Base-by-base conservation (phyloP, 2,113 vertebrate species). In the Edolisoma coerulescens region DNA sequence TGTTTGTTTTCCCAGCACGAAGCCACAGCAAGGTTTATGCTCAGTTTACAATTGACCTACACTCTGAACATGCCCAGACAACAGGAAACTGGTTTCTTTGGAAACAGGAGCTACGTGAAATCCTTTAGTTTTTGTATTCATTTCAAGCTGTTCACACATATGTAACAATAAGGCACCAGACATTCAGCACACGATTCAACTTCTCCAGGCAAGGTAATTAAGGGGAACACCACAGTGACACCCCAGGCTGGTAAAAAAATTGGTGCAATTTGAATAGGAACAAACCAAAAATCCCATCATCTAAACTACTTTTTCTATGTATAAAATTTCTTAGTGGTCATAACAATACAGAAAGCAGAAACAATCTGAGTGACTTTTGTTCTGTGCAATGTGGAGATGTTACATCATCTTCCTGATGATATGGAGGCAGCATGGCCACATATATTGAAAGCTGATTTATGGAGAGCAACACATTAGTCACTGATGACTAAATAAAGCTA, bases 51-150 rank as follows among this genome's bases (percentile, higher is more conserved):
- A 92, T 90, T 96, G 95, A 96, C 94, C 79, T 92, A 82, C 56
- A 61, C 85, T 78, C 80, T 50, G 93, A 98, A 97, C 97, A 97
- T 97, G 96, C 97, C 95, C 97, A 98, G 97, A 98, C 97, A 94
- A 87, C 93, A 97, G 87, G 95, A 95, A 98, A 97, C 64, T 85
- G 96, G 98, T 98, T 98, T 98, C 98, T 98, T 95, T 97, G 98
- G 98, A 97, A 98, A 98, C 98, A 93, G 89, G 91, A 98, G 96
- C 95, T 96, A 95, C 9, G 32, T 95, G 96, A 96, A 97, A 97
- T 96, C 92, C 96, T 94, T 93, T 63, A 69, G 92, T 85, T 49
- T 70, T 97, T 61, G 76, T 85, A 78, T 90, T 97, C 69, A 95
- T 86, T 97, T 94, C 97, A 97, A 96, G 93, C 97, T 97, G 97